phyloP scores from a whole-genome alignment of 2,888 invertebrate species.

The Bembecia ichneumoniformis region DNA sequence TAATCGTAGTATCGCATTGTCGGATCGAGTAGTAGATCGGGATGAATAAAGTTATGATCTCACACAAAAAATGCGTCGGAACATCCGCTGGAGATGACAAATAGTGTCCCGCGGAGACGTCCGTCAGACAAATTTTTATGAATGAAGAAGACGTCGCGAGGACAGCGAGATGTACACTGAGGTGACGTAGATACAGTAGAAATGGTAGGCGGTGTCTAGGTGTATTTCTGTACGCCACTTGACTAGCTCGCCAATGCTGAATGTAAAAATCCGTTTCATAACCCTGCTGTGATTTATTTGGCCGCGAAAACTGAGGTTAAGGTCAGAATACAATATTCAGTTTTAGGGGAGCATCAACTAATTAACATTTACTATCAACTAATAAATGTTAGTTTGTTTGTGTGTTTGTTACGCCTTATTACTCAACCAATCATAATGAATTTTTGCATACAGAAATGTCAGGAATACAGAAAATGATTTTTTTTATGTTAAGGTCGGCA shows the following conservation, averaged over 20 bases:
- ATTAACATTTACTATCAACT: no score
- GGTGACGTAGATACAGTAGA: conserved; percentile 55
- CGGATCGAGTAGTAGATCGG: neutral
- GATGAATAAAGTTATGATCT: neutral
- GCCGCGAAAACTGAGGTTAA: conserved; percentile 45
- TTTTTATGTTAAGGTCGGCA: no score
- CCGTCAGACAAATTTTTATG: conserved; percentile 30
- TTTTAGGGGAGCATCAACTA: no score
- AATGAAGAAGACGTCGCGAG: conserved; percentile 25
- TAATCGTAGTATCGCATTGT: neutral
- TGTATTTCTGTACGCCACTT: conserved; percentile 62
- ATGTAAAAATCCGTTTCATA: conserved; percentile 58
- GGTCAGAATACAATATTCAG: conserved; percentile 16
- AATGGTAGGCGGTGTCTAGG: conserved; percentile 47
- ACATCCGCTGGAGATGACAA: conserved; percentile 26
- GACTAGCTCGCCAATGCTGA: conserved; percentile 51
- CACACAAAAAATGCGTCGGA: conserved; percentile 47
- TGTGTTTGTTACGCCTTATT: no score
- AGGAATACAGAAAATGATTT: no score
- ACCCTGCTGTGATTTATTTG: conserved; percentile 50
- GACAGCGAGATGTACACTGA: conserved; percentile 31
- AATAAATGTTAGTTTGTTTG: no score
- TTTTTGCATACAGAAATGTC: no score
- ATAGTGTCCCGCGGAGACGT: conserved; percentile 15
- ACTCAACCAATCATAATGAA: no score